phyloP scores from a whole-genome alignment of 1,140 invertebrate genomes.

The Drosophila pachea region DNA sequence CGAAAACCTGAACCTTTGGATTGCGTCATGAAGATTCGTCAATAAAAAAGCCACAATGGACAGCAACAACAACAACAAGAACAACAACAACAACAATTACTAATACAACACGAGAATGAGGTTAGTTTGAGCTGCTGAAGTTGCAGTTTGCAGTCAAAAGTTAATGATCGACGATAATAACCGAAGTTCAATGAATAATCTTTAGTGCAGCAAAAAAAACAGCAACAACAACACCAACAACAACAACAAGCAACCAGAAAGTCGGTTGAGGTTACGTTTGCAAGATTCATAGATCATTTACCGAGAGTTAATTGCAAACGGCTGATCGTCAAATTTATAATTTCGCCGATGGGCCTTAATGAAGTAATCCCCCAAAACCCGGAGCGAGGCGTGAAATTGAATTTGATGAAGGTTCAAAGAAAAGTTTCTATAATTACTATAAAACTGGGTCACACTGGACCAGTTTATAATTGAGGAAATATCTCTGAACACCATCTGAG shows the following conservation, averaged over 20 bases:
- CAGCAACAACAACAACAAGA: conserved; percentile 6
- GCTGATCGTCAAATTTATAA: too few species aligned
- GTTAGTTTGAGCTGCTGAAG: conserved; percentile 31
- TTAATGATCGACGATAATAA: conserved; percentile 32
- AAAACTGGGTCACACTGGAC: too few species aligned
- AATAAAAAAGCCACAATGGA: conserved; percentile 16
- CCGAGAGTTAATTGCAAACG: too few species aligned
- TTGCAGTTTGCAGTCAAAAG: conserved; percentile 22
- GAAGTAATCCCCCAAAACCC: too few species aligned
- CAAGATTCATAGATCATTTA: too few species aligned
- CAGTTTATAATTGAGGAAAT: too few species aligned
- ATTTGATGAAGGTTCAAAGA: too few species aligned
- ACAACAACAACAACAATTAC: conserved; percentile 13
- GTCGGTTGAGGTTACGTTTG: conserved; percentile 23
- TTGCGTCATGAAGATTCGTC: conserved; percentile 43
- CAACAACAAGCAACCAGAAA: conserved; percentile 1
- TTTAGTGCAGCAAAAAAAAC: neutral
- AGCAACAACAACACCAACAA: too few species aligned
- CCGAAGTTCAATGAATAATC: conserved; percentile 34
- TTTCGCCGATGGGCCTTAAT: too few species aligned
- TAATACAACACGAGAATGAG: conserved; percentile 32
- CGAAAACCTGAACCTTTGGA: conserved; percentile 17
- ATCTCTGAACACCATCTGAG: too few species aligned
- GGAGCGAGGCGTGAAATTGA: too few species aligned
- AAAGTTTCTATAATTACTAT: too few species aligned